phyloP scores from a whole-genome alignment of 2,888 invertebrate species.

The Tetranychus truncatus region DNA sequence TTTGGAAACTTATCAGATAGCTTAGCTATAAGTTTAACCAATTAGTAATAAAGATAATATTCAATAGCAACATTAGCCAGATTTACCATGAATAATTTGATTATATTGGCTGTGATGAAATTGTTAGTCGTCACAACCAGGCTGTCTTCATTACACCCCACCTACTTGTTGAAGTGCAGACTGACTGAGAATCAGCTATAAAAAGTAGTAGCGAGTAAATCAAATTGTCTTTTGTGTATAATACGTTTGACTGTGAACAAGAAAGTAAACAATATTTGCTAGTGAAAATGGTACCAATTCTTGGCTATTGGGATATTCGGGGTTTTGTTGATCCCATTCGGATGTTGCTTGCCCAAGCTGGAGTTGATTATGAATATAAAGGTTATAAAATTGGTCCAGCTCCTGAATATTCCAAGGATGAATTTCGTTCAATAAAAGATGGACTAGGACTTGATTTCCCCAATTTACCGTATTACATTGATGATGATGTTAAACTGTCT shows the following conservation, averaged over 20 bases:
- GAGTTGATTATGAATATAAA: slow-evolving; percentile 34
- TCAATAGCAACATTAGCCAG: no score
- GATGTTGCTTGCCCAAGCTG: slow-evolving; percentile 34
- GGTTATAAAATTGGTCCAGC: slow-evolving; percentile 32
- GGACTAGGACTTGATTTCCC: slow-evolving; percentile 32
- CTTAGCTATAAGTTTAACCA: no score
- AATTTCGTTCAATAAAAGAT: slow-evolving; percentile 31
- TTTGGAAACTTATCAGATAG: no score
- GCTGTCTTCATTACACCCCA: no score
- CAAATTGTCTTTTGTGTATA: neutral
- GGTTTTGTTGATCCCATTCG: slow-evolving; percentile 29
- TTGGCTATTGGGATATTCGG: slow-evolving; percentile 26
- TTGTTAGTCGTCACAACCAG: no score
- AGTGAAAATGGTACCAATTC: slow-evolving; percentile 10
- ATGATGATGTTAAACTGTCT: slow-evolving; percentile 32
- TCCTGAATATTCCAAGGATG: slow-evolving; percentile 34
- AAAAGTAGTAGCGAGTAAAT: no score
- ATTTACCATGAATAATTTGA: no score
- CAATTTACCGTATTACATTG: slow-evolving; percentile 34
- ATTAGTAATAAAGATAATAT: no score
- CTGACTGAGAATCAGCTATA: no score
- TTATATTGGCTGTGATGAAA: no score
- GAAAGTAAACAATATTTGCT: no score
- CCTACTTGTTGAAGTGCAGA: no score
- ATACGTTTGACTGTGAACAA: neutral